phyloP scores from a whole-genome alignment of 2,113 vertebrate species.

The Amphiprion percula region DNA sequence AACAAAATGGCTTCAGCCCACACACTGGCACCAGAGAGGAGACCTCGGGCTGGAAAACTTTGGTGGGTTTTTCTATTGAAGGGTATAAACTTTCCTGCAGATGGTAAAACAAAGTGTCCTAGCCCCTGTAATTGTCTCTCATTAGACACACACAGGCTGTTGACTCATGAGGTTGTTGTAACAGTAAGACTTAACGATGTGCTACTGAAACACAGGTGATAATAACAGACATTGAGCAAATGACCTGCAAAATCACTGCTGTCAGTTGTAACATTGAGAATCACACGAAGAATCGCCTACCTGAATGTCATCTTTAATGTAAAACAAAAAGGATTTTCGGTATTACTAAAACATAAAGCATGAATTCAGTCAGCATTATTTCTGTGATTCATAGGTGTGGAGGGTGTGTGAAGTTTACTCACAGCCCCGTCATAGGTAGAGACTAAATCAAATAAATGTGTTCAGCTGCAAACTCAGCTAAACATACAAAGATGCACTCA shows the following conservation, averaged over 20 bases:
- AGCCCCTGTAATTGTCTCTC: slow-evolving; percentile 77
- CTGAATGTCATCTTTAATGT: neutral
- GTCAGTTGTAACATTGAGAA: slow-evolving; percentile 17
- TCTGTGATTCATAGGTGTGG: slow-evolving; percentile 48
- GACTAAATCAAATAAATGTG: slow-evolving; percentile 32
- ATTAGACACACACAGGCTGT: slow-evolving; percentile 51
- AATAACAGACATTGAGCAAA: slow-evolving; percentile 74
- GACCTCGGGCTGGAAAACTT: slow-evolving; percentile 64
- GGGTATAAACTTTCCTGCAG: slow-evolving; percentile 61
- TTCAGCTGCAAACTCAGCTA: slow-evolving; percentile 52
- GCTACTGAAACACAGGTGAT: slow-evolving; percentile 51
- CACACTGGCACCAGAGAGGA: slow-evolving; percentile 28
- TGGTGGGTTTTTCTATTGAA: slow-evolving; percentile 51
- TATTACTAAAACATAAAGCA: slow-evolving; percentile 24
- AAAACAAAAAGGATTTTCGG: neutral
- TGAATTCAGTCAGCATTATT: slow-evolving; percentile 10
- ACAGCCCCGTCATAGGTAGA: slow-evolving; percentile 40
- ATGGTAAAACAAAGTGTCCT: slow-evolving; percentile 71
- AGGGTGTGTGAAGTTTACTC: slow-evolving; percentile 53
- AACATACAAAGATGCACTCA: slow-evolving; percentile 43
- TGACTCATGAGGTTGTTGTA: slow-evolving; percentile 64
- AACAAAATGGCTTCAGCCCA: slow-evolving; percentile 25
- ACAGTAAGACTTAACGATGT: slow-evolving; percentile 74
- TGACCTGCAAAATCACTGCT: slow-evolving; percentile 54
- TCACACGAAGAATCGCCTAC: neutral